Percentiles rank a stretch among this genome's conserved stretches.
Evolutionary conservation across 2,797 vertebrate genomes (phyloP).

Genomic region (Dendrocincla tyrannina): DNA sequence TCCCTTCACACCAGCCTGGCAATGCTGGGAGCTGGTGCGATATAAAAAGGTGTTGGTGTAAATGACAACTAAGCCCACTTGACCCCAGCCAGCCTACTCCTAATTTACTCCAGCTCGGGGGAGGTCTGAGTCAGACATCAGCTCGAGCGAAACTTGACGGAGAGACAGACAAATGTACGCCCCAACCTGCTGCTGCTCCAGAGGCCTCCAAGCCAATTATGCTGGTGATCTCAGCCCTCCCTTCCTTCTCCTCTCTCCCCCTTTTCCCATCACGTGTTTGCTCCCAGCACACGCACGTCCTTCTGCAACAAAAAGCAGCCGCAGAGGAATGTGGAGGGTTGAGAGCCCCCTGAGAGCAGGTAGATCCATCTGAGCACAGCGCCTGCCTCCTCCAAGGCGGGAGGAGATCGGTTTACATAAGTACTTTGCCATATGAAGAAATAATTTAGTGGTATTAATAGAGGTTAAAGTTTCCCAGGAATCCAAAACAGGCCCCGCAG

Average conservation of each 20-base stretch:
- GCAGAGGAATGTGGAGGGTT: constrained; percentile 24
- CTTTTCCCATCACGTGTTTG: constrained; percentile 9
- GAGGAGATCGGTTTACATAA: constrained; percentile 86
- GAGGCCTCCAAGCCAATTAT: neutral
- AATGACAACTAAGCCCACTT: constrained; percentile 22
- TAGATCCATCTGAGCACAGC: constrained; percentile 80
- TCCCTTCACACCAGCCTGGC: neutral
- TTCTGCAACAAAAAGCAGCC: neutral
- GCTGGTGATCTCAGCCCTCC: constrained; percentile 30
- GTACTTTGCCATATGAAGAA: constrained; percentile 90
- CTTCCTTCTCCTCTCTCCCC: constrained; percentile 29
- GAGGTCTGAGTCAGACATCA: constrained; percentile 12
- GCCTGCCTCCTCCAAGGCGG: constrained; percentile 17
- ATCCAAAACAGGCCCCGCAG: constrained; percentile 78
- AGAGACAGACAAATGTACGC: constrained; percentile 9
- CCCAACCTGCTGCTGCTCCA: constrained; percentile 42
- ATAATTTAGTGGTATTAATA: constrained; percentile 94
- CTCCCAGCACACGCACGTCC: neutral
- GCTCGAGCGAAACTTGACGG: neutral
- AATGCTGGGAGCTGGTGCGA: neutral
- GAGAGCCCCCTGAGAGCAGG: constrained; percentile 74
- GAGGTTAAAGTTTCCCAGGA: constrained; percentile 91
- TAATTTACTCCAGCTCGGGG: constrained; percentile 32
- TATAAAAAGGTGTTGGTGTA: neutral
- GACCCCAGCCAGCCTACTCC: constrained; percentile 19